These are phyloP conservation scores for Phortica variegata DNA, from an alignment of 1,140 invertebrate genomes.

Conservation along the genomic window DNA sequence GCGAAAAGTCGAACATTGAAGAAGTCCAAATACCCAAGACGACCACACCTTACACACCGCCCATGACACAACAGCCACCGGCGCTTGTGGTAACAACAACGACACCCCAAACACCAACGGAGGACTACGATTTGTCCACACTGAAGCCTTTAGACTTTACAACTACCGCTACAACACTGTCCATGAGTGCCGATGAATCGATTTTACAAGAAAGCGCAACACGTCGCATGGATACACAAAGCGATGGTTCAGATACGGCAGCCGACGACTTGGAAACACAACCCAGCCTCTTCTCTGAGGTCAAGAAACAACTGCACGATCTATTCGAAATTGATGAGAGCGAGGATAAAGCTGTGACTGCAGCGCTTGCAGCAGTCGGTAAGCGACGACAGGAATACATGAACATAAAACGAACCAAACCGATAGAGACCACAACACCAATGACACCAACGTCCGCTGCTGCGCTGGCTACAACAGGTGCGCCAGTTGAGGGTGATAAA, in stretches of 20 bases:
- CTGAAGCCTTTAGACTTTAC: conserved; percentile 18
- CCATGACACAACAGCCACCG: conserved; percentile 21
- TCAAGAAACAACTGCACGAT: conserved; percentile 47
- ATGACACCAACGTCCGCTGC: conserved; percentile 3
- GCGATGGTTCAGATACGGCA: conserved; percentile 20
- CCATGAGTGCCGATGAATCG: conserved; percentile 15
- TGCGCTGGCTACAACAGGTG: conserved; percentile 15
- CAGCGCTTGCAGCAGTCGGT: conserved; percentile 31
- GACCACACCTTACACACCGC: conserved; percentile 35
- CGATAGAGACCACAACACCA: conserved; percentile 30
- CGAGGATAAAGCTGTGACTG: conserved; percentile 41
- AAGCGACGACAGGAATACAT: conserved; percentile 57
- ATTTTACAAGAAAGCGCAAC: conserved; percentile 36
- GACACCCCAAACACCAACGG: conserved; percentile 16
- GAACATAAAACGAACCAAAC: conserved; percentile 38
- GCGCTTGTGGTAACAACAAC: conserved; percentile 24
- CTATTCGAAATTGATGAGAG: conserved; percentile 50
- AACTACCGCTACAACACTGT: conserved; percentile 33
- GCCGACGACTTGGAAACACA: conserved; percentile 47
- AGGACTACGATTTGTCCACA: conserved; percentile 41
- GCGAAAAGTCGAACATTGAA: conserved; percentile 16
- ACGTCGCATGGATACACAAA: conserved; percentile 43
- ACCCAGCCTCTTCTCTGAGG: conserved; percentile 53
- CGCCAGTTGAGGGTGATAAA: conserved; percentile 25
- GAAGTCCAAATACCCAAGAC: conserved; percentile 17